Conservation (phyloP, 2,113 vertebrate genomes). For the Piaya cayana region DNA sequence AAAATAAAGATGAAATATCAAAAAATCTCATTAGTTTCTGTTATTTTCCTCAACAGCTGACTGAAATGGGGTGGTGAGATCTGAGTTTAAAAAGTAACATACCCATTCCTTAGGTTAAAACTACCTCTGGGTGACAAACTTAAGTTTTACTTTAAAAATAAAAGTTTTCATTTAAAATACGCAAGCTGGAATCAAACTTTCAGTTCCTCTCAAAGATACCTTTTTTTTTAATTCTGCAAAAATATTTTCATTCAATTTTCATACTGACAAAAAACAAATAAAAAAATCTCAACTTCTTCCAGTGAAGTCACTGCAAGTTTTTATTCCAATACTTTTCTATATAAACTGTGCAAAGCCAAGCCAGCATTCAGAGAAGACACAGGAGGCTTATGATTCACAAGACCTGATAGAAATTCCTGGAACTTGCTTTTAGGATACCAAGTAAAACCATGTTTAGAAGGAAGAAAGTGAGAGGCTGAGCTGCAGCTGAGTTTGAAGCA, state of each 20-base stretch:
- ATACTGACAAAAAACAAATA: not conserved
- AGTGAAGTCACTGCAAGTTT: not conserved
- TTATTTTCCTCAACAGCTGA: not conserved
- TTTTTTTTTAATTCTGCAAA: not conserved
- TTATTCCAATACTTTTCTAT: not conserved
- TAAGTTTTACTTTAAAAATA: not conserved
- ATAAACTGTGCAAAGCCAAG: constrained; percentile 1
- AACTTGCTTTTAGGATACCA: not conserved
- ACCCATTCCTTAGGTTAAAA: not conserved
- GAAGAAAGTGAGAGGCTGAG: not conserved
- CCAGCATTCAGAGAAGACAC: not conserved
- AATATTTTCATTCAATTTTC: not conserved
- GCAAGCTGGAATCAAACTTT: not conserved
- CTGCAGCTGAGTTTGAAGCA: not conserved
- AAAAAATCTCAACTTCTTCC: not conserved
- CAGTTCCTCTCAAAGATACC: not conserved
- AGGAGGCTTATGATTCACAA: constrained; percentile 27
- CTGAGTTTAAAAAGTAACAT: not conserved
- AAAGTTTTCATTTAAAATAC: not conserved
- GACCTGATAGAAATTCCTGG: constrained; percentile 19
- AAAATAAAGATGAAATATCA: not conserved
- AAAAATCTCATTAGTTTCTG: not conserved
- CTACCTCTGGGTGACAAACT: not conserved
- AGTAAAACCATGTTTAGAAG: not conserved
- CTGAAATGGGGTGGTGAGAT: not conserved